Evolutionary conservation across 2,797 vertebrate genomes (phyloP).

Genomic region (Gymnoscopelus braueri): DNA sequence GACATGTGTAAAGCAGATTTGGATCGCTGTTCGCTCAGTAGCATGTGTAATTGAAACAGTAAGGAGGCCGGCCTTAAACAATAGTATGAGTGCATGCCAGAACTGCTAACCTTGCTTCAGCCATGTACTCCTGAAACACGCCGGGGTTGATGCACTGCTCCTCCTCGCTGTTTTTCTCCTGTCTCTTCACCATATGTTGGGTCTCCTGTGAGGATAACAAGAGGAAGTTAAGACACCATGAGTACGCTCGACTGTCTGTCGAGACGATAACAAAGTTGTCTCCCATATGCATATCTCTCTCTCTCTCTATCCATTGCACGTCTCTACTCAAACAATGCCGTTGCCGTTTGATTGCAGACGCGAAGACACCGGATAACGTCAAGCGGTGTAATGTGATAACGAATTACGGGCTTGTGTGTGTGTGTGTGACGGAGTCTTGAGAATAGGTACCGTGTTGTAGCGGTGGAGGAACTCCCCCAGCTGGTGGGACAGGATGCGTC

Average conservation of each 20-base stretch:
- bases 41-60: slow-evolving; percentile 27
- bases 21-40: slow-evolving; percentile 37
- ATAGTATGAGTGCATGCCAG: slow-evolving; percentile 22
- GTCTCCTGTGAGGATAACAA: slow-evolving; percentile 86
- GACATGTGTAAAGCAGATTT: slow-evolving; percentile 50
- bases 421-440: neutral
- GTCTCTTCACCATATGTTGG: slow-evolving; percentile 84
- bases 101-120: slow-evolving; percentile 85
- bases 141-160: slow-evolving; percentile 83
- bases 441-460: slow-evolving; percentile 87
- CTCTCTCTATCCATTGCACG: no score
- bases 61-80: slow-evolving; percentile 35
- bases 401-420: slow-evolving; percentile 4
- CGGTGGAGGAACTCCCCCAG: slow-evolving; percentile 89
- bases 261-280: slow-evolving; percentile 15
- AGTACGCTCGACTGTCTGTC: neutral
- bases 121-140: slow-evolving; percentile 90
- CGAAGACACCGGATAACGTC: neutral
- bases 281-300: slow-evolving; percentile 19
- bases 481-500: slow-evolving; percentile 89
- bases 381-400: neutral
- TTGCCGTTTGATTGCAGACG: neutral
- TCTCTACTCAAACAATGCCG: neutral
- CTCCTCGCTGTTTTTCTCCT: slow-evolving; percentile 78
- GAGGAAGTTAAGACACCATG: slow-evolving; percentile 14